These are phyloP conservation scores for Chrysocyon brachyurus DNA, from an alignment of 2,797 vertebrate species.

Conservation along the genomic window DNA sequence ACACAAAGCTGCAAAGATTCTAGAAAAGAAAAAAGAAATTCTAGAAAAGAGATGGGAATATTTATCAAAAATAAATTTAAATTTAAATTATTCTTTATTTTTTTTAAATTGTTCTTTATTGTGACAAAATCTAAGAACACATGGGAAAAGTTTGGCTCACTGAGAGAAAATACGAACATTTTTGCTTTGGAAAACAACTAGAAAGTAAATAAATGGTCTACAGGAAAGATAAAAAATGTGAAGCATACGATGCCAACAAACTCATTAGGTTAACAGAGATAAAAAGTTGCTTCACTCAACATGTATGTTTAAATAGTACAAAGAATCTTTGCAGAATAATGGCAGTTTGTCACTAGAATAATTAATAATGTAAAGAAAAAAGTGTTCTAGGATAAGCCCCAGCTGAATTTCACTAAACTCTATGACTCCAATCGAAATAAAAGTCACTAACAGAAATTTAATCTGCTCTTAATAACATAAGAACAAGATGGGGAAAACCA, in stretches of 20 bases:
- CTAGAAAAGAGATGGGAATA: neutral
- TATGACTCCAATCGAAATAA: neutral
- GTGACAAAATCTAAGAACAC: neutral
- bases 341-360: neutral
- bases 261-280: neutral
- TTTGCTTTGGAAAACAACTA: neutral
- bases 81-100: neutral
- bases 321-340: neutral
- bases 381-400: neutral
- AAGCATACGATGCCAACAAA: neutral
- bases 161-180: neutral
- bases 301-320: neutral
- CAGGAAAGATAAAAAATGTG: neutral
- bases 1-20: neutral
- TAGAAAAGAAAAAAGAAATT: neutral
- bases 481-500: constrained; percentile 67
- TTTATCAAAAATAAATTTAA: neutral
- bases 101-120: neutral
- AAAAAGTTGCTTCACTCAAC: neutral
- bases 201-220: neutral
- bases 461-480: constrained; percentile 60
- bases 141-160: neutral
- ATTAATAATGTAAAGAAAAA: neutral
- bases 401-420: constrained; percentile 58
- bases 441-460: constrained; percentile 67